These are phyloP conservation scores for Schizaphis graminum DNA, from an alignment of 2,888 invertebrate species.

Conservation along the genomic window DNA sequence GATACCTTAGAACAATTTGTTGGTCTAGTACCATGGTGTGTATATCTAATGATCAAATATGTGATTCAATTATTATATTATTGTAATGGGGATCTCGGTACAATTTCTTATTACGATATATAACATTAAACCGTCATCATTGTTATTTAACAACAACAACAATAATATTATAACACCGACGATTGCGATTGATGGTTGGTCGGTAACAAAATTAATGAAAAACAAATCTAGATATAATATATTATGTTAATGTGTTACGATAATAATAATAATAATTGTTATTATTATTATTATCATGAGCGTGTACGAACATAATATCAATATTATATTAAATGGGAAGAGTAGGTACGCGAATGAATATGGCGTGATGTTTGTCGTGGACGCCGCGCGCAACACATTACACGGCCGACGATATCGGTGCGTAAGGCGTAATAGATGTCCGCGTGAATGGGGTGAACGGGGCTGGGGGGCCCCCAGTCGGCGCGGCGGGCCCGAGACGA, in stretches of 20 bases:
- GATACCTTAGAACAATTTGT: conserved; percentile 60
- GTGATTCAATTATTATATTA: conserved; percentile 28
- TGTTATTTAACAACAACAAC: not conserved
- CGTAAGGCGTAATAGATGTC: not conserved
- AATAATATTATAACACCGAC: not conserved
- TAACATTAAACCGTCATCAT: not conserved
- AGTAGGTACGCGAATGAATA: not conserved
- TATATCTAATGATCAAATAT: not conserved
- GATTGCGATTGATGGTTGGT: conserved; percentile 4
- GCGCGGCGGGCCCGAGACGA: not conserved
- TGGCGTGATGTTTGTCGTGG: not conserved
- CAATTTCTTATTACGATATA: not conserved
- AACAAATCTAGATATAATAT: not conserved
- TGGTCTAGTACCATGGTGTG: conserved; percentile 59
- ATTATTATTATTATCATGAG: not conserved
- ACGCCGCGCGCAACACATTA: not conserved
- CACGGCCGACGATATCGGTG: not conserved
- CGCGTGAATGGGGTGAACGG: not conserved
- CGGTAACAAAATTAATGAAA: not conserved
- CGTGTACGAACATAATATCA: not conserved
- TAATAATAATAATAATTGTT: not conserved
- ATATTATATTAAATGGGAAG: not conserved
- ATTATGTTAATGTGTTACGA: not conserved
- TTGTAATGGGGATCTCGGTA: conserved; percentile 10
- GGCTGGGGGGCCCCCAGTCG: not conserved